phyloP scores from a whole-genome alignment of 2,797 vertebrate species.

The Spheniscus humboldti region DNA sequence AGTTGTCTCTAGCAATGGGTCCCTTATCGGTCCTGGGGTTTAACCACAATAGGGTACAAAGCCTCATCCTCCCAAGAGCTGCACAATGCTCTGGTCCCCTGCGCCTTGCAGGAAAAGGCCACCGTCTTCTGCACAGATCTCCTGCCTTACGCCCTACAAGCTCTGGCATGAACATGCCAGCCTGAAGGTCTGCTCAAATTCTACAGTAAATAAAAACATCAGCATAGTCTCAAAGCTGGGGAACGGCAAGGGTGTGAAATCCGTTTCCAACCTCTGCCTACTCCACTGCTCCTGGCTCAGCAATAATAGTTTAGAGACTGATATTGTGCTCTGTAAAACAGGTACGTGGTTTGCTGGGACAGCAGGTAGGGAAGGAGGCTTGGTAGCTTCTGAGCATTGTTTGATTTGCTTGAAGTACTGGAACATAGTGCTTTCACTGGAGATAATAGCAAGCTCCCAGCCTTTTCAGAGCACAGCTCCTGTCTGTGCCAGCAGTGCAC shows the following conservation, averaged over 20 bases:
- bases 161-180: neutral
- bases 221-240: neutral
- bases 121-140: neutral
- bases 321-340: neutral
- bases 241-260: neutral
- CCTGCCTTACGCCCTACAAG: neutral
- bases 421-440: neutral
- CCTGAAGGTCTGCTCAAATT: neutral
- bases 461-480: neutral
- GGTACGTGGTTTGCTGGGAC: neutral
- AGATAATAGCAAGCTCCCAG: neutral
- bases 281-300: neutral
- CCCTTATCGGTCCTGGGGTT: neutral
- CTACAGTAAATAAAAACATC: neutral
- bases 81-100: neutral
- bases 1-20: neutral
- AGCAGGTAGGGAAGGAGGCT: neutral
- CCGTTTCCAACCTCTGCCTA: neutral
- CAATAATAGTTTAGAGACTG: fast-evolving
- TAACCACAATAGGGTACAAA: neutral
- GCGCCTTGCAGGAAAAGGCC: neutral
- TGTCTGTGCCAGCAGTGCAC: constrained; percentile 6
- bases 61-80: neutral
- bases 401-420: constrained; percentile 11
- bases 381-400: neutral